Conservation (phyloP, 2,888 invertebrate genomes). For the Diarsia brunnea region DNA sequence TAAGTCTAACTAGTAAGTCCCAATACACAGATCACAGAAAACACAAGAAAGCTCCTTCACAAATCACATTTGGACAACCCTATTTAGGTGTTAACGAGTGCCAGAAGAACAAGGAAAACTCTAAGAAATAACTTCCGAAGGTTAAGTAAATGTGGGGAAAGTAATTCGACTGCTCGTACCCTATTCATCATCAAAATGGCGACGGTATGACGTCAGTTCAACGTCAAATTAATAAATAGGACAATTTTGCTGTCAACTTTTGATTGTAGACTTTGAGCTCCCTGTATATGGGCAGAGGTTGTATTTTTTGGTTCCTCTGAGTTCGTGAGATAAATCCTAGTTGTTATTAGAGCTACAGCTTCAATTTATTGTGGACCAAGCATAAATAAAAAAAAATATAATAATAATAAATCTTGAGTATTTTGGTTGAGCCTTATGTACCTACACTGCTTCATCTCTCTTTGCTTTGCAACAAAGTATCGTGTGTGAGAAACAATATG, state of each 20-base stretch:
- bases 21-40: not conserved
- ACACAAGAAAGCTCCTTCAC: not conserved
- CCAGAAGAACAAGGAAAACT: conserved; percentile 51
- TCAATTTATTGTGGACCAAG: conserved; percentile 22
- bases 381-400: no score
- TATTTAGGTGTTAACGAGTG: conserved; percentile 46
- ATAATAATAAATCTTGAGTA: conserved; percentile 39
- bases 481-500: not conserved
- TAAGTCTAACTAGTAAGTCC: no score
- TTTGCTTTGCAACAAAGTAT: conserved; percentile 1
- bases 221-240: conserved; percentile 18
- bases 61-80: conserved; percentile 40
- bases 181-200: conserved; percentile 46
- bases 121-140: conserved; percentile 36
- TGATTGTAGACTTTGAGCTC: conserved; percentile 20
- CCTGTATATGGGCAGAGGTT: not conserved
- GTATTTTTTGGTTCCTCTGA: conserved; percentile 5
- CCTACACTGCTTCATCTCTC: not conserved
- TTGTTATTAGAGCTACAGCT: conserved; percentile 12
- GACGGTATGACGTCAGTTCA: conserved; percentile 16
- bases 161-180: conserved; percentile 46
- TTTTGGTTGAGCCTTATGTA: conserved; percentile 29
- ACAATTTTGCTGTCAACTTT: conserved; percentile 18
- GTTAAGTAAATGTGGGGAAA: conserved; percentile 51
- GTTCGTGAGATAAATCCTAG: conserved; percentile 15